Base-by-base conservation (phyloP, 2,888 invertebrate genomes). In the Calephelis perditalis region DNA sequence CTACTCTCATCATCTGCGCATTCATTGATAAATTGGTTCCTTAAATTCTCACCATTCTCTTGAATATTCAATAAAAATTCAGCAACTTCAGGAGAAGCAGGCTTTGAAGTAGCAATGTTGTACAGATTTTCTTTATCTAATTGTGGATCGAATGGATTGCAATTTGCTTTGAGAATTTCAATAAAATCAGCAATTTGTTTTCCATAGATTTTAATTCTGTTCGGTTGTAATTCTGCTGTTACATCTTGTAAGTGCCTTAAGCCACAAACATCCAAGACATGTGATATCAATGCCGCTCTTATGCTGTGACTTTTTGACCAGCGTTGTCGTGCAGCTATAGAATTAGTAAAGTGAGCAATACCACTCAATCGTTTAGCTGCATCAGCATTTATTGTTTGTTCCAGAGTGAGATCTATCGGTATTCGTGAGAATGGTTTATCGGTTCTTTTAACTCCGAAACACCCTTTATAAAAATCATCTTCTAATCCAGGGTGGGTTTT, bases 391-490 rank as follows among this genome's bases (percentile, higher is more conserved):
- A 65, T 61, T 5, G 65, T 65, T 47, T 65, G 62, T 44, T 65
- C 61, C 37, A 65, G 40, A 3, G 47, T 47, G 1, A 47, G 47
- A 47, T 47, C 47, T 7, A 15, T 47, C 3, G 15, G 6, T 47
- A 47, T 47, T 47, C 47, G 5, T 5, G 67, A 68, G 52, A 69
- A 68, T 59, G 67, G 36, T 49, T 69, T 68, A 5, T 2, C 3
- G 9, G 67, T 69, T 47, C 69, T 62, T 67, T 59, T 52, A 7
- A 47, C 47, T 47, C 47, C 7, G 9, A 26, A 26, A 49, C 47
- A 26, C 8, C 26, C 26, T 2, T 7, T 15, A 3, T 12, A 15
- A 9, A 49, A 26, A 15, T 49, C 49, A 15, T 49, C 49, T 49
- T 49, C 0, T 1, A 49, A 9, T 10, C 49, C 9, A 55, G 67